Base-by-base conservation (phyloP, 2,888 invertebrate genomes). In the Ephialtes manifestator region DNA sequence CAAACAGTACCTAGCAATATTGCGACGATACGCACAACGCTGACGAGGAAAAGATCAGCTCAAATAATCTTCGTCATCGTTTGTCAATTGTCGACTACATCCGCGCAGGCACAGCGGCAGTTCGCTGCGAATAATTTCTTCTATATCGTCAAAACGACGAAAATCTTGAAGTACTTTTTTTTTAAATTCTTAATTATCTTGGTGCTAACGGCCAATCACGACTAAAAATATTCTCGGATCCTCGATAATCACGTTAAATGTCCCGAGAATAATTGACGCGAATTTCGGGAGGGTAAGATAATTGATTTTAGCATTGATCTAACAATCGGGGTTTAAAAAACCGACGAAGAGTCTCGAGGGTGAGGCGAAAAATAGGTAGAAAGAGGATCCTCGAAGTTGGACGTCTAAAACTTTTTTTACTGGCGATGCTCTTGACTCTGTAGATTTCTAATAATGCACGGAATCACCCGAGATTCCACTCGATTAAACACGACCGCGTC, bases 1-100 rank as follows among this genome's bases (percentile, higher is more conserved):
- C 88, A 75, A 88, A 74, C 78, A 87, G 87, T 87, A 91, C 91
- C 88, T 91, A 92, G 90, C 90, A 91, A 91, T 88, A 88, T 90
- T 87, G 80, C 70, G 81, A 67, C 20, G 46, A 77, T 70, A 39
- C 46, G 60, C 55, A 20, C 24, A 35, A 80, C 51, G 39, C 46
- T 70, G 79, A 77, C 71, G 67, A 60, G 39, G n/a, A 24, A 31
- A 10, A 48, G 43, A 67, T 46, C 20, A 81, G 39, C 65, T 81
- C 80, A 55, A 46, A 55, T 39, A 63, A 72, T 80, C 76, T 65
- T 67, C 81, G 20, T 65, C 71, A 55, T 80, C 74, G 72, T 60
- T 18, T 65, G 53, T 60, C 28, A 51, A 74, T 65, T 18, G 55
- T 75, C 58, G 74, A 60, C 35, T 46, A 68, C 10, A 55, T 68